Conservation (phyloP, 2,797 vertebrate species). For the Neoniphon sammara region DNA sequence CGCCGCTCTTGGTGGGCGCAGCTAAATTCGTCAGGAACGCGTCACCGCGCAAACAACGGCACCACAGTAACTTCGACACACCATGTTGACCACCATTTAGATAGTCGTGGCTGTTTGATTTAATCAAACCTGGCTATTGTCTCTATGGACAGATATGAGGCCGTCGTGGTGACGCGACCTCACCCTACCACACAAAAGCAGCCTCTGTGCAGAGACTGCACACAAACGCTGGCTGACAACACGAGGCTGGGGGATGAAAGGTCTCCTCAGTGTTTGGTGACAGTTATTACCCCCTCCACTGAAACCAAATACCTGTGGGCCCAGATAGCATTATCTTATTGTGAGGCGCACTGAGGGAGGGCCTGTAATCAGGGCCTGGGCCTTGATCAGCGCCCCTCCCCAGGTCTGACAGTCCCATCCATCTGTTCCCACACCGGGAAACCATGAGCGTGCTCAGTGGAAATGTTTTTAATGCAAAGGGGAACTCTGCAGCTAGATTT, state of each 20-base stretch:
- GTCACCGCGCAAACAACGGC: conserved; percentile 64
- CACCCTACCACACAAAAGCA: conserved; percentile 71
- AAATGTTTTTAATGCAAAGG: conserved; percentile 19
- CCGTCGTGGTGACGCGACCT: conserved; percentile 64
- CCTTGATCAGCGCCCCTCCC: conserved; percentile 71
- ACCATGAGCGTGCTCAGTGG: conserved; percentile 3
- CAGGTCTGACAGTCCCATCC: conserved; percentile 55
- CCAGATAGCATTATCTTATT: conserved; percentile 81
- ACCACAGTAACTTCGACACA: conserved; percentile 58
- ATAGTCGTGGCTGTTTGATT: conserved; percentile 79
- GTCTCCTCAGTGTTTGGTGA: conserved; percentile 80
- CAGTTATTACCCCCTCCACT: conserved; percentile 81
- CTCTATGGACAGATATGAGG: conserved; percentile 71
- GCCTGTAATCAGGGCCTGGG: conserved; percentile 75
- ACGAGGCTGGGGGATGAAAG: conserved; percentile 76
- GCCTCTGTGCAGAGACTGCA: conserved; percentile 72
- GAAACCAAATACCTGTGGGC: conserved; percentile 82
- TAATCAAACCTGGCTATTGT: conserved; percentile 78
- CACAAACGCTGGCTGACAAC: conserved; percentile 76
- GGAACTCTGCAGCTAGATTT: neutral
- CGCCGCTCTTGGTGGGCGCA: conserved; percentile 37
- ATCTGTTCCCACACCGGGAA: conserved; percentile 45
- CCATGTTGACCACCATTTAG: conserved; percentile 69
- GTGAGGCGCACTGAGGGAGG: conserved; percentile 68
- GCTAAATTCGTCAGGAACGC: conserved; percentile 66